phyloP scores from a whole-genome alignment of 2,797 vertebrate genomes.

The Phrynocephalus guinanensis region DNA sequence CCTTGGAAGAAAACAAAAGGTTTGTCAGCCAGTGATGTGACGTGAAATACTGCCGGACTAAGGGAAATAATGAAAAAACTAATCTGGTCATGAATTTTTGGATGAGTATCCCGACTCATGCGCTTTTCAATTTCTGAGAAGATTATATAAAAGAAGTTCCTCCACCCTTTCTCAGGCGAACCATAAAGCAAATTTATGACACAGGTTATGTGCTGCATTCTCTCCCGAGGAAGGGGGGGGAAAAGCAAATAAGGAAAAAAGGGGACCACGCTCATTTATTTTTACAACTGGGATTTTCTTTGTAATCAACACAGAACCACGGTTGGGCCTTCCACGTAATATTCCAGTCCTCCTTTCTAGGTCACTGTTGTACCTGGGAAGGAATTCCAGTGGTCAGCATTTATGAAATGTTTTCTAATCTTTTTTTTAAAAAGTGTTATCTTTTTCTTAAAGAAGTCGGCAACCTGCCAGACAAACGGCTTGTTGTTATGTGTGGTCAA shows the following conservation, averaged over 20 bases:
- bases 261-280: slow-evolving; percentile 71
- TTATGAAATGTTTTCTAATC: slow-evolving; percentile 41
- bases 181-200: slow-evolving; percentile 76
- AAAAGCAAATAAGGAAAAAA: slow-evolving; percentile 54
- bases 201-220: slow-evolving; percentile 70
- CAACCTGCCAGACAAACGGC: too few relatives aligned
- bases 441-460: not conserved
- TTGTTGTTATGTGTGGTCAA: too few relatives aligned
- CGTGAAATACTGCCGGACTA: slow-evolving; percentile 68
- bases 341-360: slow-evolving; percentile 68
- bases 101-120: slow-evolving; percentile 68
- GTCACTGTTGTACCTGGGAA: slow-evolving; percentile 67
- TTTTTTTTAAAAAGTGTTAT: not conserved
- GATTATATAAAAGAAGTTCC: slow-evolving; percentile 67
- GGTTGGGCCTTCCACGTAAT: slow-evolving; percentile 67
- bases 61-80: slow-evolving; percentile 69
- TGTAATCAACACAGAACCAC: slow-evolving; percentile 69
- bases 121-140: slow-evolving; percentile 73
- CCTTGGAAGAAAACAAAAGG: slow-evolving; percentile 50
- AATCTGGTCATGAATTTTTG: slow-evolving; percentile 70
- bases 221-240: slow-evolving; percentile 62
- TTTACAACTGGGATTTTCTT: slow-evolving; percentile 70
- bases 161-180: slow-evolving; percentile 74
- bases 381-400: slow-evolving; percentile 63
- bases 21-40: slow-evolving; percentile 69